Conservation (phyloP, 2,888 invertebrate genomes). For the Agapetus fuscipes region DNA sequence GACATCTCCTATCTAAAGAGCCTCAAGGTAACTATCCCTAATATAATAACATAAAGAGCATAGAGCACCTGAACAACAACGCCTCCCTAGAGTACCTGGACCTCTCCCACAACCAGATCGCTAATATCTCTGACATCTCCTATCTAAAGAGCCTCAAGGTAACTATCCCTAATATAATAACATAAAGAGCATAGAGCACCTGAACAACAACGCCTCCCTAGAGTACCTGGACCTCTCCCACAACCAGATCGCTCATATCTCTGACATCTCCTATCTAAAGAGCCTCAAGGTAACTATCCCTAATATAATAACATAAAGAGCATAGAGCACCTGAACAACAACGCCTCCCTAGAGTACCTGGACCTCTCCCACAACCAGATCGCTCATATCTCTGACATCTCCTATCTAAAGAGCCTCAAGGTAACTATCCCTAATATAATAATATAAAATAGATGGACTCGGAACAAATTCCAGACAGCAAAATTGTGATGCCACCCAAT, state of each 20-base stretch:
- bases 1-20: conserved; percentile 75
- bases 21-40: conserved; percentile 46
- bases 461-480: too few species aligned
- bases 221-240: conserved; percentile 82
- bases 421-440: conserved; percentile 10
- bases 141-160: conserved; percentile 68
- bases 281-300: conserved; percentile 50
- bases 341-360: conserved; percentile 68
- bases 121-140: conserved; percentile 75
- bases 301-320: conserved; percentile 59
- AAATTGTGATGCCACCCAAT: too few species aligned
- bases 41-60: conserved; percentile 65
- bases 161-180: conserved; percentile 9
- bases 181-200: conserved; percentile 88
- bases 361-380: conserved; percentile 88
- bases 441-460: too few species aligned
- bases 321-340: conserved; percentile 82
- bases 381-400: conserved; percentile 74
- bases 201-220: conserved; percentile 70
- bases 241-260: conserved; percentile 75
- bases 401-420: conserved; percentile 72
- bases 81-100: conserved; percentile 74
- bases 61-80: conserved; percentile 80
- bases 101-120: conserved; percentile 81
- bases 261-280: conserved; percentile 75